Conservation (phyloP, 2,113 vertebrate genomes). For the Puntigrus tetrazona region DNA sequence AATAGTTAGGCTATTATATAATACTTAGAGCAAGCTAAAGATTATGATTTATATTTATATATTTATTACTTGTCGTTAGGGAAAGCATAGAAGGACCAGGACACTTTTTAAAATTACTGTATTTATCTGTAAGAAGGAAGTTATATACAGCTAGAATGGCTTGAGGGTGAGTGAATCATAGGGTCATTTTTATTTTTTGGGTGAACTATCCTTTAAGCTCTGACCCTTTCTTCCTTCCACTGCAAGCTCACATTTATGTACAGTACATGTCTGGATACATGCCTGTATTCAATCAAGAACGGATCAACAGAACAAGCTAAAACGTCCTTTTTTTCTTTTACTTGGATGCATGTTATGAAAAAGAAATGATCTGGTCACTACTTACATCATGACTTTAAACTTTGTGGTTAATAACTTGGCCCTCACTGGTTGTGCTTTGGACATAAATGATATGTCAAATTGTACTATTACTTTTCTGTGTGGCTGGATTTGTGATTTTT, state of each 20-base stretch:
- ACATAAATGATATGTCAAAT: not conserved
- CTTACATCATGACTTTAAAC: not conserved
- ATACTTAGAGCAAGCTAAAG: too few relatives aligned
- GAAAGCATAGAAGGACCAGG: too few relatives aligned
- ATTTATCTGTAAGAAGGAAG: too few relatives aligned
- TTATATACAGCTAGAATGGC: too few relatives aligned
- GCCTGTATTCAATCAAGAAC: not conserved
- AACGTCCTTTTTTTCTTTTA: not conserved
- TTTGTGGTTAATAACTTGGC: not conserved
- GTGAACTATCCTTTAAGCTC: too few relatives aligned
- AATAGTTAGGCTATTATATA: too few relatives aligned
- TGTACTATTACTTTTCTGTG: not conserved
- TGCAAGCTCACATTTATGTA: not conserved
- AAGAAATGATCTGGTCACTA: not conserved
- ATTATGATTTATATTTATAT: too few relatives aligned
- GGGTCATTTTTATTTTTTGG: too few relatives aligned
- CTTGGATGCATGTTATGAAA: not conserved
- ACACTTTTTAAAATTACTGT: too few relatives aligned
- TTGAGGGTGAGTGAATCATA: too few relatives aligned
- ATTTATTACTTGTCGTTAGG: too few relatives aligned
- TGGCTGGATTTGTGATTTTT: not conserved
- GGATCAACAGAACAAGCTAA: not conserved
- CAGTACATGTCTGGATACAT: not conserved
- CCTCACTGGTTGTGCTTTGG: not conserved
- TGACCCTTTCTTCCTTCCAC: too few relatives aligned